Conservation (phyloP, 1,140 invertebrate genomes). For the Portunus trituberculatus region DNA sequence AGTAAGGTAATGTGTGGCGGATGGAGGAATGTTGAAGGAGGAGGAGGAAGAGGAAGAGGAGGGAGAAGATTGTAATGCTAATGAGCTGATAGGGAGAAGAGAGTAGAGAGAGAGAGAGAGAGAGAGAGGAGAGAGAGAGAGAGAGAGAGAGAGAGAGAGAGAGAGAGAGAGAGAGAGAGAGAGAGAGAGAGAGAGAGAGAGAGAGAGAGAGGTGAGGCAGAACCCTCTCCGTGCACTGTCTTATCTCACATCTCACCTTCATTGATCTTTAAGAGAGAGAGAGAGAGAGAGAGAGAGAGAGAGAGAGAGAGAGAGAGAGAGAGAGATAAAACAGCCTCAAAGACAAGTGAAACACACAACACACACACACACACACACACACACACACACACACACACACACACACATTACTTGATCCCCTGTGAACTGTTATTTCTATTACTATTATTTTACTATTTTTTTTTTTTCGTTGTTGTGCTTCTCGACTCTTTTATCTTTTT, state of each 20-base stretch:
- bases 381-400: slow-evolving; percentile 20
- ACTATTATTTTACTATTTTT: too few relatives aligned
- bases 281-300: slow-evolving; percentile 9
- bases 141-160: neutral
- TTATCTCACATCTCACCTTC: slow-evolving; percentile 10
- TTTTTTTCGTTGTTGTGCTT: too few relatives aligned
- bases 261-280: neutral
- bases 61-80: neutral
- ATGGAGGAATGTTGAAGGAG: neutral
- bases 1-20: neutral
- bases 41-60: neutral
- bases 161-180: neutral
- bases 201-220: neutral
- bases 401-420: neutral
- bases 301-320: slow-evolving; percentile 20
- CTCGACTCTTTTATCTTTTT: too few relatives aligned
- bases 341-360: neutral
- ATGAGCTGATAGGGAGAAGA: neutral
- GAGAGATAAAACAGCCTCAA: neutral
- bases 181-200: too few relatives aligned
- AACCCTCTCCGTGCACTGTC: neutral
- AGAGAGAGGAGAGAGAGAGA: neutral
- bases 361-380: slow-evolving; percentile 20
- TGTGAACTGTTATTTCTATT: too few relatives aligned
- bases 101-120: neutral